Conservation (phyloP, 2,888 invertebrate genomes). For the Heteropelma amictum region DNA sequence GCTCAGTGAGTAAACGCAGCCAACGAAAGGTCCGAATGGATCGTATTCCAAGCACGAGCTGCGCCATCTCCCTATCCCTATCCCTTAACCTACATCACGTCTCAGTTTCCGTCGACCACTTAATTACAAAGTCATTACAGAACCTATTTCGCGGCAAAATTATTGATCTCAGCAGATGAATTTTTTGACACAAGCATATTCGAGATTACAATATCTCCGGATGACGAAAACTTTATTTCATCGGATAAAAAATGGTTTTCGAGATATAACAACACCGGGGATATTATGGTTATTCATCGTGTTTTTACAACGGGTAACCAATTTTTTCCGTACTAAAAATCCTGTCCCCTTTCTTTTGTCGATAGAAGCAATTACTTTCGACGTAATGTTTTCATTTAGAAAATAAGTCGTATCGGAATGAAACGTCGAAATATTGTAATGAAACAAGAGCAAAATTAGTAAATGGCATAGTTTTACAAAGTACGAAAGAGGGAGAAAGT, state of each 20-base stretch:
- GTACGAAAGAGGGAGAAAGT: slow-evolving; percentile 12
- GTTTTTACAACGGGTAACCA: background rate
- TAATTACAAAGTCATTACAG: slow-evolving; percentile 37
- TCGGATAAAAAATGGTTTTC: no score
- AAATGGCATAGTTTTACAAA: slow-evolving; percentile 56
- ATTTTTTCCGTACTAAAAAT: background rate
- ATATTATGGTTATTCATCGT: background rate
- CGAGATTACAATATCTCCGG: background rate
- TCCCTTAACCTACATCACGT: background rate
- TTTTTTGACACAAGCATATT: background rate
- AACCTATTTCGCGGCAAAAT: slow-evolving; percentile 5
- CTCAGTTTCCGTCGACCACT: background rate
- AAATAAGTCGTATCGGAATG: background rate
- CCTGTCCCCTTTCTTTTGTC: background rate
- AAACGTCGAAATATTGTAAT: slow-evolving; percentile 26
- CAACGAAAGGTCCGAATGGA: slow-evolving; percentile 16
- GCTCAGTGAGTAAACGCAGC: slow-evolving; percentile 33
- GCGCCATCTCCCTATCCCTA: background rate
- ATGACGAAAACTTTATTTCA: no score
- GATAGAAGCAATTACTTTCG: background rate
- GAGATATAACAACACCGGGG: no score
- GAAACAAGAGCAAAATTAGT: slow-evolving; percentile 33
- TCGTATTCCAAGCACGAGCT: background rate
- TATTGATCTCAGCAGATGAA: background rate
- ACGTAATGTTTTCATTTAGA: background rate